These are phyloP conservation scores for Prionailurus viverrinus DNA, from an alignment of 2,113 vertebrate genomes.

Conservation along the genomic window DNA sequence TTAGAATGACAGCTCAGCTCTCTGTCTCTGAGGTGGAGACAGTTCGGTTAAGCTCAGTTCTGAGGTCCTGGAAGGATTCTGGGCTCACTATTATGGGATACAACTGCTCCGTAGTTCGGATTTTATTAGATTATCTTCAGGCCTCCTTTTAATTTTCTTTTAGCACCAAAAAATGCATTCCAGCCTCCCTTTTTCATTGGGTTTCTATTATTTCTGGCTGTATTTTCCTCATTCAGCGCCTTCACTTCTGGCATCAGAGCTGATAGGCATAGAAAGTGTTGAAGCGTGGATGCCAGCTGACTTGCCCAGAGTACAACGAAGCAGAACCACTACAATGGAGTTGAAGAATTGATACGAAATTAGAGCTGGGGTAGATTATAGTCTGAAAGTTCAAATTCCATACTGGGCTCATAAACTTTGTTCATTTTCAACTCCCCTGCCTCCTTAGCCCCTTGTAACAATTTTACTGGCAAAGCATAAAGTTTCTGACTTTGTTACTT, in stretches of 20 bases:
- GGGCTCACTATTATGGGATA: not conserved
- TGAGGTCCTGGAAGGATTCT: not conserved
- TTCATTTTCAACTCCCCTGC: not conserved
- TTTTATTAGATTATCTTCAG: not conserved
- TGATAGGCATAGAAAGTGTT: not conserved
- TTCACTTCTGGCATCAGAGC: constrained; percentile 40
- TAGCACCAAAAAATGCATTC: not conserved
- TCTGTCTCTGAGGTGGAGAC: not conserved
- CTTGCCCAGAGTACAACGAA: constrained; percentile 3
- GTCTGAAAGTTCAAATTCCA: not conserved
- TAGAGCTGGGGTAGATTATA: not conserved
- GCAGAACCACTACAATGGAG: not conserved
- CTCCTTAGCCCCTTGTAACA: not conserved
- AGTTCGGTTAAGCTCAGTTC: not conserved
- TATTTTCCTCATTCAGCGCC: not conserved
- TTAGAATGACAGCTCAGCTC: not conserved
- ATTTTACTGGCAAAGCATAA: not conserved
- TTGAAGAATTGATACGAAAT: constrained; percentile 48
- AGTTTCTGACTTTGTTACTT: not conserved
- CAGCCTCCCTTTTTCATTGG: not conserved
- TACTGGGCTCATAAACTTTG: not conserved
- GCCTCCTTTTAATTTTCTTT: constrained; percentile 14
- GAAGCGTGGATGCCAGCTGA: not conserved
- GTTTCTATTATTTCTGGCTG: constrained; percentile 43
- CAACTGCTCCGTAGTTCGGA: not conserved